A percentile compares a stretch with the other conserved stretches of the same genome.
These are phyloP conservation scores for Aviceda cuculoides DNA, from an alignment of 2,797 vertebrate genomes.

Conservation along the genomic window DNA sequence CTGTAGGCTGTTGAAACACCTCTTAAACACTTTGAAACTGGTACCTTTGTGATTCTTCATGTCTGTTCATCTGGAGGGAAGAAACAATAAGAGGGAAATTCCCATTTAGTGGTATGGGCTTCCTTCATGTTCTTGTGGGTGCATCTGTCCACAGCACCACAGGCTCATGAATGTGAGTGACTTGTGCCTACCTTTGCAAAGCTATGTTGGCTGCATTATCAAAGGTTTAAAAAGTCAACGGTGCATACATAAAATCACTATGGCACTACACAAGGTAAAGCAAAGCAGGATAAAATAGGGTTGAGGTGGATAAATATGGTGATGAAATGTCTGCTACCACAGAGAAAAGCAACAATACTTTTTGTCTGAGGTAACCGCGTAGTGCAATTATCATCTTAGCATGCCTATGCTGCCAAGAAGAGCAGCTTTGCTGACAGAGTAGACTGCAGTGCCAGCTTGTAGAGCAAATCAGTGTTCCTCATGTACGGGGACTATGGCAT, in stretches of 20 bases:
- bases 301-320: neutral
- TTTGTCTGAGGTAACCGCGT: neutral
- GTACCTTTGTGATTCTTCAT: neutral
- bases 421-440: neutral
- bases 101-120: neutral
- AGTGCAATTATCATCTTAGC: neutral
- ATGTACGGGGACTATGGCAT: rapidly evolving
- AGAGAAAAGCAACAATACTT: neutral
- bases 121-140: neutral
- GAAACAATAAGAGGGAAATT: neutral
- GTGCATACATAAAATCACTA: neutral
- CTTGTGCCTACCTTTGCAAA: neutral
- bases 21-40: neutral
- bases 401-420: neutral
- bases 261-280: neutral
- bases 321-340: neutral
- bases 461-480: neutral
- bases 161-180: neutral
- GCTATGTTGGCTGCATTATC: neutral
- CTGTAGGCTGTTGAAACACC: neutral
- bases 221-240: neutral
- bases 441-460: neutral
- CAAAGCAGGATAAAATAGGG: neutral
- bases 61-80: neutral
- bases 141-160: neutral